Evolutionary conservation across 2,113 vertebrate genomes (phyloP), one percentile per base, ranked within the genome.

Genomic region (Antechinus stuartii): DNA sequence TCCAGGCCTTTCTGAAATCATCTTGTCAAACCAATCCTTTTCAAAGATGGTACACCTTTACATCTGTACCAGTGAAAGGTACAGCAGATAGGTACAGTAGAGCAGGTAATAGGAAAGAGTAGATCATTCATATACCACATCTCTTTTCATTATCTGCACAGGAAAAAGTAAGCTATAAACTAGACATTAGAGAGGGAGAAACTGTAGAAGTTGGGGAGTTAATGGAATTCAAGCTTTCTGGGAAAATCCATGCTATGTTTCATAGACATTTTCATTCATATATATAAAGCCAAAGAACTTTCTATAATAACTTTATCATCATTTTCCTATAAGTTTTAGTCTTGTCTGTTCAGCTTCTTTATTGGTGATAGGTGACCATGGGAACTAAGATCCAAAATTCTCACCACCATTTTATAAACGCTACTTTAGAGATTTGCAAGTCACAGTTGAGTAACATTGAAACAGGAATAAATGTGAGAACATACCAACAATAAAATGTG

Each of bases 211-310:
- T 23, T 84, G 68, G n/a, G 68, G n/a, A 84, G n/a, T 84, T 76
- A 14, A 2, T 68, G 57, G 35, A 76, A 19, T 76, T 42, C 68
- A 42, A 42, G 19, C n/a, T 19, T 42, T 23, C 2, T 42, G 42
- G 76, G 53, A 42, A 89, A 47, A 57, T 35, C 54, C 14, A 90
- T 0, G n/a, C 84, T 96, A 95, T 0, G 47, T 68, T 68, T 94
- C 95, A 25, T 96, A 91, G 68, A 27, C 25, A 6, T 94, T 16
- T n/a, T 95, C 53, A 68, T 92, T 52, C 27, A 14, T 96, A 96
- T 91, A 92, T 47, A 95, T 24, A 49, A 49, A 5, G 49, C 84
- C 23, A 47, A 90, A 96, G 10, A 19, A 10, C 52, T 90, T 94
- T 91, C 42, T 3, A 68, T 68, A 92, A n/a, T n/a, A 42, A 46